phyloP scores from a whole-genome alignment of 1,140 invertebrate species.

The Leptoteleia sp. region DNA sequence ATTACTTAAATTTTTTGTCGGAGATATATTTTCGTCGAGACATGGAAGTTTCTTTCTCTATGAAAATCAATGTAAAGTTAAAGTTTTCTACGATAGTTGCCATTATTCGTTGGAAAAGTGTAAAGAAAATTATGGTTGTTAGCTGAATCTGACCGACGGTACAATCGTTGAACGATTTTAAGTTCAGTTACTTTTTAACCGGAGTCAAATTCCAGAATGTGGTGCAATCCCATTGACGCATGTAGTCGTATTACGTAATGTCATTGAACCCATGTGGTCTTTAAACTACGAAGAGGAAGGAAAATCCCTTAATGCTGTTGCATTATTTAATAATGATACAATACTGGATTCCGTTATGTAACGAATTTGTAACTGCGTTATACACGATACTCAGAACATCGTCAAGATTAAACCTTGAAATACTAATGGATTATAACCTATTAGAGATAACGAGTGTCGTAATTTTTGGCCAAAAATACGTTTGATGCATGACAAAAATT shows the following conservation, averaged over 20 bases:
- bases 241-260: constrained; percentile 26
- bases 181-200: constrained; percentile 7
- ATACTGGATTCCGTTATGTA: constrained; percentile 16
- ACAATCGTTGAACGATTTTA: too few species aligned
- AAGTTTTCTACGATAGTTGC: too few species aligned
- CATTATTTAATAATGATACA: constrained; percentile 20
- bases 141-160: too few species aligned
- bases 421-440: constrained; percentile 5
- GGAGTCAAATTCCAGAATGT: constrained; percentile 31
- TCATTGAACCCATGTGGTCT: constrained; percentile 21
- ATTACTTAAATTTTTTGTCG: too few species aligned
- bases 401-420: constrained; percentile 13
- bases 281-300: constrained; percentile 1
- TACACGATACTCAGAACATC: not conserved
- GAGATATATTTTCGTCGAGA: too few species aligned
- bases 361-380: constrained; percentile 3
- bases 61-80: too few species aligned
- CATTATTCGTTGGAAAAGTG: too few species aligned
- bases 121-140: too few species aligned
- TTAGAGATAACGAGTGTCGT: not conserved
- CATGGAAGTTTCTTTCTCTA: too few species aligned
- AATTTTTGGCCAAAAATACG: constrained; percentile 6
- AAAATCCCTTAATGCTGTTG: constrained; percentile 10
- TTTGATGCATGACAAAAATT: too few species aligned
- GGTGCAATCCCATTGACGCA: constrained; percentile 42